A percentile compares a stretch with the other conserved stretches of the same genome.
These are phyloP conservation scores for Rhynchotus rufescens DNA, from an alignment of 2,797 vertebrate species.

Conservation along the genomic window DNA sequence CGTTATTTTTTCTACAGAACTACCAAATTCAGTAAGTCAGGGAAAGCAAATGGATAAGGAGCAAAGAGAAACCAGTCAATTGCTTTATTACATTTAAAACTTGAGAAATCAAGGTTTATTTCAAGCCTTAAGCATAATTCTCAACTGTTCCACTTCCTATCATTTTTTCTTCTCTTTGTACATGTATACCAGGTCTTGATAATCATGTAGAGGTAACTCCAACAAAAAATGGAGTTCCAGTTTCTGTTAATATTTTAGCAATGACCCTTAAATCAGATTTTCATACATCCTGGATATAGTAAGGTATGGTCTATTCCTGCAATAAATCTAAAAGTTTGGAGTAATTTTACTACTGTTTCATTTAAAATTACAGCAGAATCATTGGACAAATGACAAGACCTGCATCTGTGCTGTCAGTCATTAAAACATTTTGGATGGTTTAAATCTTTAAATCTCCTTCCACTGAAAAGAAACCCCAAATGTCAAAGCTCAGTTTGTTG, in stretches of 20 bases:
- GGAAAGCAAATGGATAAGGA: not conserved
- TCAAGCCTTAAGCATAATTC: not conserved
- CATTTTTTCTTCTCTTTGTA: not conserved
- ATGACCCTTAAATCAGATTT: not conserved
- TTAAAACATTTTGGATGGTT: slow-evolving; percentile 62
- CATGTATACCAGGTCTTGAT: fast-evolving
- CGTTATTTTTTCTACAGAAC: not conserved
- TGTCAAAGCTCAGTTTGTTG: slow-evolving; percentile 43
- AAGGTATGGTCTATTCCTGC: not conserved
- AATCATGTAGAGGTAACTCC: not conserved
- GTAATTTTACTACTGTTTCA: not conserved
- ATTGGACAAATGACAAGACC: not conserved
- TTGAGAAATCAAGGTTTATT: not conserved
- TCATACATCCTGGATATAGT: not conserved
- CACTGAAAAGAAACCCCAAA: slow-evolving; percentile 67
- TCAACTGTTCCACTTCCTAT: not conserved
- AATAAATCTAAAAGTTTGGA: not conserved
- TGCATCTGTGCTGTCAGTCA: slow-evolving; percentile 81
- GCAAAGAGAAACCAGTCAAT: not conserved
- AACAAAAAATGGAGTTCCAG: not conserved
- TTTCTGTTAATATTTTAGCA: not conserved
- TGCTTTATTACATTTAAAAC: not conserved
- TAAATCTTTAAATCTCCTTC: slow-evolving; percentile 77
- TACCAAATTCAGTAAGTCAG: not conserved
- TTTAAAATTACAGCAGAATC: slow-evolving; percentile 15